Conservation (phyloP, 2,797 vertebrate genomes). For the Sparus aurata region DNA sequence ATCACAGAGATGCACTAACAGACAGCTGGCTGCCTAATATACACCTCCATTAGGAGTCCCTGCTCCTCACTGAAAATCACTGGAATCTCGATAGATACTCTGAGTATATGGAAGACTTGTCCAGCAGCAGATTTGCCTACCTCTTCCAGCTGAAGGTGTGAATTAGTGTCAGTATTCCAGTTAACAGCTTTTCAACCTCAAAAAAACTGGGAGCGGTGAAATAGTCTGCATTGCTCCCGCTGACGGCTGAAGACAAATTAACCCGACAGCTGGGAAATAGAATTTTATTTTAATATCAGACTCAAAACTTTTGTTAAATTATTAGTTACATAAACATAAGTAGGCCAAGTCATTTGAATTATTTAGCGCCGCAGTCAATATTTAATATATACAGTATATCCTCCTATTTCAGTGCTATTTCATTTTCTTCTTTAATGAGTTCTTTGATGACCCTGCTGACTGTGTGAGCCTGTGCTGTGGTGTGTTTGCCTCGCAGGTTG, state of each 20-base stretch:
- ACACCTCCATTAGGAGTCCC: slow-evolving; percentile 79
- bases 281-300: slow-evolving; percentile 31
- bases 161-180: slow-evolving; percentile 64
- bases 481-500: slow-evolving; percentile 34
- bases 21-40: slow-evolving; percentile 84
- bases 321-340: slow-evolving; percentile 19
- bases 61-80: slow-evolving; percentile 70
- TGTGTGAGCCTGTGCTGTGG: slow-evolving; percentile 9
- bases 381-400: slow-evolving; percentile 26
- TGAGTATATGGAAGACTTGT: slow-evolving; percentile 48
- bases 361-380: slow-evolving; percentile 30
- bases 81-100: slow-evolving; percentile 64
- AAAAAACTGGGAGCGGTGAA: slow-evolving; percentile 32
- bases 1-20: slow-evolving; percentile 78
- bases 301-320: slow-evolving; percentile 31
- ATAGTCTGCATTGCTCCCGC: slow-evolving; percentile 1
- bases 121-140: slow-evolving; percentile 54
- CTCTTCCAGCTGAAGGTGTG: slow-evolving; percentile 56
- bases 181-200: slow-evolving; percentile 54
- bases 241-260: slow-evolving; percentile 37
- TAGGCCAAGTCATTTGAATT: slow-evolving; percentile 29
- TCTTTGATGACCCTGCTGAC: slow-evolving; percentile 23
- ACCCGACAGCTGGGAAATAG: slow-evolving; percentile 25
- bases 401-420: slow-evolving; percentile 6
- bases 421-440: slow-evolving; percentile 8